These are phyloP conservation scores for Drosophila quinaria DNA, from an alignment of 2,888 invertebrate genomes.

Conservation along the genomic window DNA sequence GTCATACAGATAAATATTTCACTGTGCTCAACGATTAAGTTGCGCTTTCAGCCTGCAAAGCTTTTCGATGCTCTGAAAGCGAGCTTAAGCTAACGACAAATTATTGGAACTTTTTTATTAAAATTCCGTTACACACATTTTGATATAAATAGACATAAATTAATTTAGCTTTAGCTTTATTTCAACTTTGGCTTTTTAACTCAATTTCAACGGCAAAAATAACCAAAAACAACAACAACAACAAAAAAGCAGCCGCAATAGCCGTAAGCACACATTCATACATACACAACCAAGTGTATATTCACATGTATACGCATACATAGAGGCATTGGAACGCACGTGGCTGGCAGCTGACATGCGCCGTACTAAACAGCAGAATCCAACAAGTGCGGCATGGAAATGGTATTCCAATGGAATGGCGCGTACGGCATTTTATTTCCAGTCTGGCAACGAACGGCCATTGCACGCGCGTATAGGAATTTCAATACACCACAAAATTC, in stretches of 20 bases:
- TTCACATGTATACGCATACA: constrained; percentile 1
- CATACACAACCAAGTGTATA: neutral
- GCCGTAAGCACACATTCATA: neutral
- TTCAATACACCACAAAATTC: constrained; percentile 5
- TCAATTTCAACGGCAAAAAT: constrained; percentile 33
- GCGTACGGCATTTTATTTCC: constrained; percentile 15
- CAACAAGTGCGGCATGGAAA: constrained; percentile 82
- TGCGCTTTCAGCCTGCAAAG: neutral
- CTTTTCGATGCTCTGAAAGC: neutral
- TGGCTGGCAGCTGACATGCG: constrained; percentile 69
- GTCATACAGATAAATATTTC: neutral
- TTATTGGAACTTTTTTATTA: neutral
- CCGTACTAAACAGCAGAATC: constrained; percentile 59
- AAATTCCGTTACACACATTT: neutral
- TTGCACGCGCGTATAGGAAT: constrained; percentile 16
- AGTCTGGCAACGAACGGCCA: constrained; percentile 7
- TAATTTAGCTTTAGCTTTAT: constrained; percentile 28
- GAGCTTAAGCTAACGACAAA: constrained; percentile 4
- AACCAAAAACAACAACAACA: constrained; percentile 2
- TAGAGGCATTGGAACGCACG: constrained; percentile 54
- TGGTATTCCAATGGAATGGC: constrained; percentile 12
- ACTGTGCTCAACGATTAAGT: neutral
- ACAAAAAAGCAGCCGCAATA: neutral
- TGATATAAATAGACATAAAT: constrained; percentile 9
- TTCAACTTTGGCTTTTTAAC: constrained; percentile 38